Evolutionary conservation across 2,888 invertebrate genomes (phyloP).

Genomic region (Argynnis bischoffii): DNA sequence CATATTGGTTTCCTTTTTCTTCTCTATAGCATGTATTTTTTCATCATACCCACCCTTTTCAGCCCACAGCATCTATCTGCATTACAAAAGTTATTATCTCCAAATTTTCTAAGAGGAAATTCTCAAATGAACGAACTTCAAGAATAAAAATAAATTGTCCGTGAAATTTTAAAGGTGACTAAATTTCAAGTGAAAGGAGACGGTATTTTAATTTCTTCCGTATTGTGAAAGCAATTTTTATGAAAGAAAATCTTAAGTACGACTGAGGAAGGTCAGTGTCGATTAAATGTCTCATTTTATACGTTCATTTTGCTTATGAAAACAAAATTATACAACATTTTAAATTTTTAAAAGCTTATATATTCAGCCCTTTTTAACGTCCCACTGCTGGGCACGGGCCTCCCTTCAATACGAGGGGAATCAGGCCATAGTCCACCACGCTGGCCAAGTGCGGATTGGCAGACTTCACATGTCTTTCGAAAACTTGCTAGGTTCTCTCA

Average conservation of each 20-base stretch:
- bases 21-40: background rate
- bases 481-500: too few species aligned
- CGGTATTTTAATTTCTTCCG: slow-evolving; percentile 31
- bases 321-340: too few species aligned
- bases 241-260: slow-evolving; percentile 14
- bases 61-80: slow-evolving; percentile 14
- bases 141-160: slow-evolving; percentile 37
- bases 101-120: slow-evolving; percentile 26
- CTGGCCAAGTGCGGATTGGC: too few species aligned
- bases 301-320: too few species aligned
- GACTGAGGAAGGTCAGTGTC: background rate
- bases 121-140: slow-evolving; percentile 36
- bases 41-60: too few species aligned
- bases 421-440: too few species aligned
- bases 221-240: slow-evolving; percentile 24
- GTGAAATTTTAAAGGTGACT: slow-evolving; percentile 38
- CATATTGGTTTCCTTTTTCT: too few species aligned
- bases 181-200: slow-evolving; percentile 33
- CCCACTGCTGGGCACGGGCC: too few species aligned
- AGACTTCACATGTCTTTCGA: too few species aligned
- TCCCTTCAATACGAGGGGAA: too few species aligned
- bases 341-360: too few species aligned
- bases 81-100: slow-evolving; percentile 26
- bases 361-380: too few species aligned
- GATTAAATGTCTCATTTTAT: slow-evolving; percentile 1